Conservation (phyloP, 1,140 invertebrate genomes). For the Metopolophium dirhodum region DNA sequence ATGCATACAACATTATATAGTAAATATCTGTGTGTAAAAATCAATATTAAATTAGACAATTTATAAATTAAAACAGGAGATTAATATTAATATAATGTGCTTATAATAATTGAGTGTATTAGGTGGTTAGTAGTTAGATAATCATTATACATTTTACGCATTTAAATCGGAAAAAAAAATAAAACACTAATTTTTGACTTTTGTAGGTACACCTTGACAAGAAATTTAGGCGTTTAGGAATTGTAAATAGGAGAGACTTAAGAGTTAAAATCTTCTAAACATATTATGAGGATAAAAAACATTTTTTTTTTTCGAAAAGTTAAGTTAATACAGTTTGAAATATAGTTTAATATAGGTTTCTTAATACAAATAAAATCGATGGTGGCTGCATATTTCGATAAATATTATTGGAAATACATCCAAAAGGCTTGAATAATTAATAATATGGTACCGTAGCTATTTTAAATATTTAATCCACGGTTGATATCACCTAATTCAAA, state of each 20-base stretch:
- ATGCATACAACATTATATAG: slow-evolving; percentile 44
- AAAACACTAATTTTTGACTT: background rate
- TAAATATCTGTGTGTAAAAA: slow-evolving; percentile 20
- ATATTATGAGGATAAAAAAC: no score
- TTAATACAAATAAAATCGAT: background rate
- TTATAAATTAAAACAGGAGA: background rate
- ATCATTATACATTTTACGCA: background rate
- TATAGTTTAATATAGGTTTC: no score
- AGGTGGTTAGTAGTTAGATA: background rate
- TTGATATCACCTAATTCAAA: no score
- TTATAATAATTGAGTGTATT: background rate
- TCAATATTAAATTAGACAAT: background rate
- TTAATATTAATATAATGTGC: background rate
- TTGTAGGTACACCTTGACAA: no score
- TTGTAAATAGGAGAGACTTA: no score
- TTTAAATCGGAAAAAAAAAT: background rate
- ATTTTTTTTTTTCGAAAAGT: no score
- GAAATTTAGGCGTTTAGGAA: no score
- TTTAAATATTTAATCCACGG: no score
- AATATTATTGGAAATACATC: background rate
- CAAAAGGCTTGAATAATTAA: no score
- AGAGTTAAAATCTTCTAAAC: no score
- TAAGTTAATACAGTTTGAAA: no score
- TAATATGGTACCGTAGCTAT: no score
- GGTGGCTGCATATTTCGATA: background rate